Conservation (phyloP, 2,113 vertebrate genomes). For the Ictalurus punctatus region DNA sequence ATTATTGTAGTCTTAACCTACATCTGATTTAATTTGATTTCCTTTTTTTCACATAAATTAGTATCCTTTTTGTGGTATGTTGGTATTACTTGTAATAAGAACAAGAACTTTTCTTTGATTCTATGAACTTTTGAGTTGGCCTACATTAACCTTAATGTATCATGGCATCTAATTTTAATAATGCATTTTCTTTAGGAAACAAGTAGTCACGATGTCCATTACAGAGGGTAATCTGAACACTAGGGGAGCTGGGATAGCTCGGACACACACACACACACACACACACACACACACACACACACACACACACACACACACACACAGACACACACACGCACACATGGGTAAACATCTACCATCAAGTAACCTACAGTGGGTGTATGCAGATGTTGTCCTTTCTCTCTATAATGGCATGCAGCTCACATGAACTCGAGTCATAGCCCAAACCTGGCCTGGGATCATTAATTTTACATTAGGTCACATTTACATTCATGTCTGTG, state of each 20-base stretch:
- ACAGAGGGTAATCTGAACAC: constrained; percentile 37
- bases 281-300: background rate
- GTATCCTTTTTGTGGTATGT: background rate
- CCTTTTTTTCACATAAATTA: background rate
- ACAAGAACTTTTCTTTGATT: background rate
- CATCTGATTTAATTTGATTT: background rate
- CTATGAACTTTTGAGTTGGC: background rate
- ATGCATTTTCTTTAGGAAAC: background rate
- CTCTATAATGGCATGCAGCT: constrained; percentile 19
- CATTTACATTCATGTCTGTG: constrained; percentile 28
- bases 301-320: constrained; percentile 7
- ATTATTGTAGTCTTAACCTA: background rate
- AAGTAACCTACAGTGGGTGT: constrained; percentile 27
- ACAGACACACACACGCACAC: constrained; percentile 1
- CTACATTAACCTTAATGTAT: background rate
- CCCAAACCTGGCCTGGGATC: constrained; percentile 6
- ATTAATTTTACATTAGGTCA: constrained; percentile 33
- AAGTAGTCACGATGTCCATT: constrained; percentile 19
- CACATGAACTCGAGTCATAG: constrained; percentile 7
- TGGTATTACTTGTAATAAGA: background rate
- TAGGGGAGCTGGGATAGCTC: constrained; percentile 26
- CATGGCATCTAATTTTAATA: constrained; percentile 21
- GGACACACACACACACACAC: background rate
- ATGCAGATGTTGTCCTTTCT: constrained; percentile 26
- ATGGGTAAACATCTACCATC: constrained; percentile 22